Evolutionary conservation across 2,888 invertebrate genomes (phyloP).

Genomic region (Drosophila mimica): DNA sequence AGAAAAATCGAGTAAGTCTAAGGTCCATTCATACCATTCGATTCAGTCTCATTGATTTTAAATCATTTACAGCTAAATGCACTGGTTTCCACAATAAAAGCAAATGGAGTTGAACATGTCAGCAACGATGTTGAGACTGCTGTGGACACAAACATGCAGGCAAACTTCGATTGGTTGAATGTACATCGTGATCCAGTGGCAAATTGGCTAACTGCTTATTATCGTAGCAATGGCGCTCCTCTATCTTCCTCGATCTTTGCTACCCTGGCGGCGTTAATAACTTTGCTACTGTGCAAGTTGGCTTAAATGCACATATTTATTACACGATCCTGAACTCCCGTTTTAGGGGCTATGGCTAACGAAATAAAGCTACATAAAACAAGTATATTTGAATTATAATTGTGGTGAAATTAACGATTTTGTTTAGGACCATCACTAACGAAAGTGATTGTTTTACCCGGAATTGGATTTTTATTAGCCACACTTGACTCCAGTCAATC

Average conservation of each 20-base stretch:
- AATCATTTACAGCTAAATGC: constrained; percentile 58
- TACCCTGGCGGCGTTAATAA: constrained; percentile 33
- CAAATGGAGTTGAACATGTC: constrained; percentile 50
- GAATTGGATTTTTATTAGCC: constrained; percentile 33
- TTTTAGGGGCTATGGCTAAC: not conserved
- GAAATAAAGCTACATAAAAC: not conserved
- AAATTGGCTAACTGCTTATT: constrained; percentile 67
- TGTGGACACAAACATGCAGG: constrained; percentile 56
- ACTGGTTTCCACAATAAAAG: constrained; percentile 66
- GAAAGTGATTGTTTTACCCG: constrained; percentile 11
- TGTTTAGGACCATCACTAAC: not conserved
- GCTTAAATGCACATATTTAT: constrained; percentile 28
- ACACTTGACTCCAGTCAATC: constrained; percentile 44
- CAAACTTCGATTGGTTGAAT: constrained; percentile 77
- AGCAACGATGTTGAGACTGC: constrained; percentile 28
- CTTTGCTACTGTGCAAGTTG: constrained; percentile 31
- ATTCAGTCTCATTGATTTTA: not conserved
- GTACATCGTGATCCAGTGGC: constrained; percentile 75
- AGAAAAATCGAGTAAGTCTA: constrained; percentile 71
- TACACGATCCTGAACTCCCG: not conserved
- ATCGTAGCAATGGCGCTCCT: constrained; percentile 45
- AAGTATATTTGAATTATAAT: not conserved
- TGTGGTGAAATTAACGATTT: constrained; percentile 27
- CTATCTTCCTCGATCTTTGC: constrained; percentile 48
- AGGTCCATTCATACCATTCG: not conserved